Conservation (phyloP, 2,113 vertebrate genomes). For the Cheilinus undulatus region DNA sequence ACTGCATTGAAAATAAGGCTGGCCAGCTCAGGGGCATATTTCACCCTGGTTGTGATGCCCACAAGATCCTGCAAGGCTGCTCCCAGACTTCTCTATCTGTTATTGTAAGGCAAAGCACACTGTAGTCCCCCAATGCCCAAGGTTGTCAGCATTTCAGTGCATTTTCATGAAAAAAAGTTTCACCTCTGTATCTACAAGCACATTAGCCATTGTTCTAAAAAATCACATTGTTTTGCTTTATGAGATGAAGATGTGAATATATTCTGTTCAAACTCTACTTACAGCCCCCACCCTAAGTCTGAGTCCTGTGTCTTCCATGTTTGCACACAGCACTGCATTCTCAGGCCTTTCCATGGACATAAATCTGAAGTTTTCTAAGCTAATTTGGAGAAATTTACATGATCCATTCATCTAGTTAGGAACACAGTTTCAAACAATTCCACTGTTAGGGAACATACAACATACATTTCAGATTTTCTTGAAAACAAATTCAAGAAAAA, state of each 20-base stretch:
- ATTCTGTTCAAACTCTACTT: not conserved
- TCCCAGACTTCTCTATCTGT: slow-evolving; percentile 7
- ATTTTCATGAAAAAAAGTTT: slow-evolving; percentile 17
- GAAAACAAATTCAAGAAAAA: too few relatives aligned
- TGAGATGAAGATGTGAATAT: not conserved
- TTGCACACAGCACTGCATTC: too few relatives aligned
- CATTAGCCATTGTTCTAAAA: not conserved
- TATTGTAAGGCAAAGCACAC: slow-evolving; percentile 14
- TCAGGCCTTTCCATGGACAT: too few relatives aligned
- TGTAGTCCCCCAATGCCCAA: not conserved
- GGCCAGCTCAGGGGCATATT: slow-evolving; percentile 50
- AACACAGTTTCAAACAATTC: too few relatives aligned
- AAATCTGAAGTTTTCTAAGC: too few relatives aligned
- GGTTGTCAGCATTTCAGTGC: not conserved
- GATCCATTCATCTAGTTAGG: too few relatives aligned
- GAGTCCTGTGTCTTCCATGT: too few relatives aligned
- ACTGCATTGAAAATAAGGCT: slow-evolving; percentile 60
- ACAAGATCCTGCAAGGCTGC: slow-evolving; percentile 16
- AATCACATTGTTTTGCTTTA: not conserved
- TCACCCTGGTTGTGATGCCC: slow-evolving; percentile 44
- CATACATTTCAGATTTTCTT: too few relatives aligned
- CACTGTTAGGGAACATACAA: too few relatives aligned
- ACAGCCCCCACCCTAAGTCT: not conserved
- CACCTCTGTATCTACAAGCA: not conserved
- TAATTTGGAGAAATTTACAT: too few relatives aligned